phyloP scores from a whole-genome alignment of 2,797 vertebrate genomes.

The Paramormyrops hopkinsi region DNA sequence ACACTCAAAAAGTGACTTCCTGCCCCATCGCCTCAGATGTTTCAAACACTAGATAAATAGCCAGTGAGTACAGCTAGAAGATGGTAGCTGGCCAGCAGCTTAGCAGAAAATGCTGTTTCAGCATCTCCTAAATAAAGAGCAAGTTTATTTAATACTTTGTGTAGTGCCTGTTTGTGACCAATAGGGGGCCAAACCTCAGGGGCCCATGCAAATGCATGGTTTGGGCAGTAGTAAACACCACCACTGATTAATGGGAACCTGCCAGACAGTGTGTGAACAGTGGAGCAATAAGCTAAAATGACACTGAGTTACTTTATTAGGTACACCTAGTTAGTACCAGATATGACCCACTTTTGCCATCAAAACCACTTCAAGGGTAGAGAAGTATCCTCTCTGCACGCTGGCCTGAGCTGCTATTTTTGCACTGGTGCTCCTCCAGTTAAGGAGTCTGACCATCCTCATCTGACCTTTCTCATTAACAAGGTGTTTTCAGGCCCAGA shows the following conservation, averaged over 20 bases:
- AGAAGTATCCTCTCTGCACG: not conserved
- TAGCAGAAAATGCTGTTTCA: not conserved
- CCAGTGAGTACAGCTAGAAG: not conserved
- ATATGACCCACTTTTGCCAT: not conserved
- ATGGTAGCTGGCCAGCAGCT: not conserved
- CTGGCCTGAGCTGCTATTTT: not conserved
- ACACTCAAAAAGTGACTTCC: not conserved
- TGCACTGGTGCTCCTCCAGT: not conserved
- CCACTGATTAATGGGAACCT: not conserved
- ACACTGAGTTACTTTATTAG: not conserved
- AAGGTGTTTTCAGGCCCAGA: not conserved
- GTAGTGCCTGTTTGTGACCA: not conserved
- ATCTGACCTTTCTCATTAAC: not conserved
- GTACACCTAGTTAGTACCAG: not conserved
- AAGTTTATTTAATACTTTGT: not conserved
- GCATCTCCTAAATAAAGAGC: not conserved
- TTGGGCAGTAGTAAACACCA: not conserved
- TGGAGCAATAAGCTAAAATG: not conserved
- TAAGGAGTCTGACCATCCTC: not conserved
- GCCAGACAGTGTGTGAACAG: not conserved
- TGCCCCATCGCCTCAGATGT: not conserved
- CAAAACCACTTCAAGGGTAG: not conserved
- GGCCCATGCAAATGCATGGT: not conserved
- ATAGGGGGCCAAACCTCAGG: not conserved
- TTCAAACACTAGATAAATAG: not conserved